Evolutionary conservation across 2,888 invertebrate species (phyloP).

Genomic region (Dolomedes plantarius): DNA sequence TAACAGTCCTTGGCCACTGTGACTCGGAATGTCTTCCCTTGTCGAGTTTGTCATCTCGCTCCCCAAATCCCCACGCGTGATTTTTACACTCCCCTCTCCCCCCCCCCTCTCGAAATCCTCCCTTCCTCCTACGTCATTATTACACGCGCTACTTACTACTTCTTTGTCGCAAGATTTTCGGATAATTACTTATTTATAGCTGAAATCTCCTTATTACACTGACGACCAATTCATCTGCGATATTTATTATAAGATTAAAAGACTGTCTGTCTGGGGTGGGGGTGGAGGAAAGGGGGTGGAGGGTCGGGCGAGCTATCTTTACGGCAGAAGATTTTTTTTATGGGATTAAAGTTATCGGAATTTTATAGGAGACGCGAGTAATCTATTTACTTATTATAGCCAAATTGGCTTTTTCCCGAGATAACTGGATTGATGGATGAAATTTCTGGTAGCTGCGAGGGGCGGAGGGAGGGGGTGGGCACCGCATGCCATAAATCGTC

Average conservation of each 20-base stretch:
- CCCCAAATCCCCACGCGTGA: not conserved
- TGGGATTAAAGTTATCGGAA: conserved; percentile 42
- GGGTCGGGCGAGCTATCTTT: not conserved
- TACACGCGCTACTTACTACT: conserved; percentile 25
- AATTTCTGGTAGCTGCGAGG: not conserved
- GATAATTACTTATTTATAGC: conserved; percentile 66
- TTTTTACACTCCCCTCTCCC: not conserved
- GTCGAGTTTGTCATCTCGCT: not conserved
- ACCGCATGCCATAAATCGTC: not conserved
- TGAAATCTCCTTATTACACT: conserved; percentile 20
- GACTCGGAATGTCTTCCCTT: not conserved
- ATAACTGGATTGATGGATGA: not conserved
- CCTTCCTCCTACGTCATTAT: conserved; percentile 33
- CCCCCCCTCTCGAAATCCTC: not conserved
- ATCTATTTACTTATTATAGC: conserved; percentile 57
- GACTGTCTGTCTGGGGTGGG: not conserved
- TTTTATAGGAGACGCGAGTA: conserved; percentile 48
- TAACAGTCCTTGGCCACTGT: too few species aligned
- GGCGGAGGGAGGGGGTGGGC: not conserved
- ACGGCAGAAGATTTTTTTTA: not conserved
- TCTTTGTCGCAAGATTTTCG: conserved; percentile 51
- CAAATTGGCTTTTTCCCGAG: conserved; percentile 38
- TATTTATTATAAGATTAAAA: conserved; percentile 60
- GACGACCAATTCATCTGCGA: conserved; percentile 35
- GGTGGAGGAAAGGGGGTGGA: not conserved